Evolutionary conservation across 2,888 invertebrate genomes (phyloP).

Genomic region (Tubulanus polymorphus): DNA sequence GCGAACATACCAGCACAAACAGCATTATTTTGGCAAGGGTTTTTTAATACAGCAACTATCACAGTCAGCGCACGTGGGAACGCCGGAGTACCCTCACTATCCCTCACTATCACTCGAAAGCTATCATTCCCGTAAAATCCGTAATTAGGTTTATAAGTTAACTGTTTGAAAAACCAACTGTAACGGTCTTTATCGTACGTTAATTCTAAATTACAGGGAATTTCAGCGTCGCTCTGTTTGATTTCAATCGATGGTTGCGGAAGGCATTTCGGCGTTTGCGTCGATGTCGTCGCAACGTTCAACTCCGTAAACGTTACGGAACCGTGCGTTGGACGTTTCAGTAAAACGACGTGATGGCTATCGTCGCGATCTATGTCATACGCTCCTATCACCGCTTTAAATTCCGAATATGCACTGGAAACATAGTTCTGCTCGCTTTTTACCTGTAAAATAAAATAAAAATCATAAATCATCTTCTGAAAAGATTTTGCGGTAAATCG

Average conservation of each 20-base stretch:
- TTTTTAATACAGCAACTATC: background rate
- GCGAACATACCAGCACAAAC: background rate
- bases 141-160: background rate
- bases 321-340: background rate
- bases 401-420: background rate
- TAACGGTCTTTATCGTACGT: background rate
- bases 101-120: background rate
- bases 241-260: background rate
- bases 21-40: background rate
- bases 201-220: constrained; percentile 1
- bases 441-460: too few species aligned
- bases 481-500: too few species aligned
- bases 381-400: background rate
- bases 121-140: background rate
- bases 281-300: background rate
- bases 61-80: background rate
- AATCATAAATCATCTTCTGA: too few species aligned
- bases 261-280: background rate
- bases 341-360: background rate
- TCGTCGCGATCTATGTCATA: background rate
- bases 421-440: too few species aligned
- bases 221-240: background rate
- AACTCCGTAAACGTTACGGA: background rate
- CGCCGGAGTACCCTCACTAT: background rate
- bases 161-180: background rate